Base-by-base conservation (phyloP, 2,113 vertebrate species). In the Tragulus kanchil region DNA sequence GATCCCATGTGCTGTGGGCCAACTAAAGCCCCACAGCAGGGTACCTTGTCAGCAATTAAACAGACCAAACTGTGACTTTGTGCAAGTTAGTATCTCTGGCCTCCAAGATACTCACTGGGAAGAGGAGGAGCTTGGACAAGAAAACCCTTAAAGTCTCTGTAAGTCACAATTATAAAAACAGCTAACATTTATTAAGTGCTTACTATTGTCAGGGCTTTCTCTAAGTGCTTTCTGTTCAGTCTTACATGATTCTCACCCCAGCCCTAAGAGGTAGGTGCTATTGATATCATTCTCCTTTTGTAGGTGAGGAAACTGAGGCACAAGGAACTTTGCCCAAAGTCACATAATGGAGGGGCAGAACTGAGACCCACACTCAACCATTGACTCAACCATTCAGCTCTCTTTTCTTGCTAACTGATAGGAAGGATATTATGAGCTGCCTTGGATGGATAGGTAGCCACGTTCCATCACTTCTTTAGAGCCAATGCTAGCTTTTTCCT, bases 301-400 rank as follows among this genome's bases (percentile, higher is more conserved):
- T n/a, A 82, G 42, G 11, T 8, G n/a, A 95, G 31, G 52, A 96
- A 86, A 94, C 52, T 3, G 15, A 93, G 65, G 19, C 83, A 96
- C 7, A 81, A 61, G 75, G 42, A 36, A 54, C 31, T 75, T 92
- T 92, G n/a, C n/a, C 67, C 6, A 6, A 62, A 58, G 42, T 21
- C 59, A 59, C 50, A 48, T 19, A 28, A 67, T 56, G 50, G 81
- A 16, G 45, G 28, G 52, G 5, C 54, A 65, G 62, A 89, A 12
- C 13, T 45, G 25, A 75, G 61, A 86, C 9, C 1, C 71, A 48
- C 3, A 42, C 3, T 36, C 36, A 36, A 36, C 36, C 36, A 36
- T 36, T 36, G 36, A 8, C n/a, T 14, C 8, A 73, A 23, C 71
- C 50, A 4, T 4, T 26, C 15, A 3, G 5, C 28, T 58, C 3